These are phyloP conservation scores for Gorilla gorilla DNA, from an alignment of 2,113 vertebrate species.

Conservation along the genomic window DNA sequence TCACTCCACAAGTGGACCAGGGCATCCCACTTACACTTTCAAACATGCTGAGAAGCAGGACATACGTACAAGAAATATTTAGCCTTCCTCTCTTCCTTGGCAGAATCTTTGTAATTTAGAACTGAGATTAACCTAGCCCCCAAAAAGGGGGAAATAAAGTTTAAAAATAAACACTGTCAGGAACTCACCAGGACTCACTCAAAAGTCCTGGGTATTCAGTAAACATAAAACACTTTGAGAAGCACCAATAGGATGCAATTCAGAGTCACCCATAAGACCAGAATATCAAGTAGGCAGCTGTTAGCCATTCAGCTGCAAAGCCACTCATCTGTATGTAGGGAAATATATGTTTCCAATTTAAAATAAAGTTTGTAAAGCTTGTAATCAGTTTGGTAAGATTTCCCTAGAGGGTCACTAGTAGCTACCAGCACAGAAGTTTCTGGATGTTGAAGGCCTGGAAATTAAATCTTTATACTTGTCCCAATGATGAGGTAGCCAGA, in stretches of 20 bases:
- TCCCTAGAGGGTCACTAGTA: background rate
- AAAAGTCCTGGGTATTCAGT: background rate
- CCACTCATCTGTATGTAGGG: background rate
- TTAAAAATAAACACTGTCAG: background rate
- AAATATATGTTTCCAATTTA: conserved; percentile 20
- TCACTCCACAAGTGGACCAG: background rate
- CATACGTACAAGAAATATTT: background rate
- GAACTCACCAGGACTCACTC: background rate
- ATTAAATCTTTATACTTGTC: background rate
- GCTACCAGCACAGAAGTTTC: background rate
- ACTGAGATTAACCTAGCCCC: background rate
- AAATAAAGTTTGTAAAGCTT: background rate
- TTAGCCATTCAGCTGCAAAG: background rate
- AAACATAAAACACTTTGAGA: background rate
- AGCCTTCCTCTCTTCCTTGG: background rate
- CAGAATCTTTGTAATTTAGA: background rate
- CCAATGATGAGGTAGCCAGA: background rate
- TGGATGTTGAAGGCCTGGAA: background rate
- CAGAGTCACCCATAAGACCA: background rate
- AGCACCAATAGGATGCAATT: background rate
- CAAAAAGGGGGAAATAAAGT: background rate
- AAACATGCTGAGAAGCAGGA: background rate
- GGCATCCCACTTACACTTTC: background rate
- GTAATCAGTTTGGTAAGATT: background rate
- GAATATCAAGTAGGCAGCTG: background rate